Percentiles rank a stretch among this genome's conserved stretches.
Evolutionary conservation across 2,797 vertebrate species (phyloP).

Genomic region (Alosa sapidissima): DNA sequence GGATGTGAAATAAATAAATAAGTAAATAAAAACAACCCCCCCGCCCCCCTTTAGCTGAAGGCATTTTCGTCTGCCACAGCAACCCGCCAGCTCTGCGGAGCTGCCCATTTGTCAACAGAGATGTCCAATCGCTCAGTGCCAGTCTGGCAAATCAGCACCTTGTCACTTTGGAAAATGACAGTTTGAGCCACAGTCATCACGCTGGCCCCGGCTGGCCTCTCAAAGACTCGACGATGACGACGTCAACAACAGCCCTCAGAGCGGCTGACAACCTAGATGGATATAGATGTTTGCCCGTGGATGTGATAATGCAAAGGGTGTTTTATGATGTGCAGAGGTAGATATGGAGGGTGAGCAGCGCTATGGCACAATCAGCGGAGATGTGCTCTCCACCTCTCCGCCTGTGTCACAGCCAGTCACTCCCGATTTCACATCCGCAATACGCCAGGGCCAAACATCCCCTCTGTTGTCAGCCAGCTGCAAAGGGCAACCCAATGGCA

Average conservation of each 20-base stretch:
- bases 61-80: conserved; percentile 79
- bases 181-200: conserved; percentile 77
- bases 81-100: conserved; percentile 79
- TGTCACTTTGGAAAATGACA: conserved; percentile 80
- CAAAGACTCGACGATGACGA: conserved; percentile 47
- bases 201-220: conserved; percentile 55
- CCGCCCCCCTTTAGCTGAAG: conserved; percentile 61
- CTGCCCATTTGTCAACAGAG: conserved; percentile 86
- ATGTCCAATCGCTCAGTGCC: conserved; percentile 86
- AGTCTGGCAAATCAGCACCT: conserved; percentile 78
- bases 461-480: background rate
- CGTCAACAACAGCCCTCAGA: conserved; percentile 23
- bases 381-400: background rate
- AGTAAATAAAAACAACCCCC: background rate
- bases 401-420: background rate
- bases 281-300: background rate
- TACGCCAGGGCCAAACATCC: background rate
- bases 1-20: conserved; percentile 67
- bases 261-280: background rate
- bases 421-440: background rate
- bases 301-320: background rate
- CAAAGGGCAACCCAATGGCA: background rate
- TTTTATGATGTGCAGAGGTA: background rate
- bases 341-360: background rate
- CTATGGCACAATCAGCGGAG: background rate